A percentile compares a stretch with the other conserved stretches of the same genome.
Evolutionary conservation across 2,888 invertebrate genomes (phyloP).

Genomic region (Dasysyrphus albostriatus): DNA sequence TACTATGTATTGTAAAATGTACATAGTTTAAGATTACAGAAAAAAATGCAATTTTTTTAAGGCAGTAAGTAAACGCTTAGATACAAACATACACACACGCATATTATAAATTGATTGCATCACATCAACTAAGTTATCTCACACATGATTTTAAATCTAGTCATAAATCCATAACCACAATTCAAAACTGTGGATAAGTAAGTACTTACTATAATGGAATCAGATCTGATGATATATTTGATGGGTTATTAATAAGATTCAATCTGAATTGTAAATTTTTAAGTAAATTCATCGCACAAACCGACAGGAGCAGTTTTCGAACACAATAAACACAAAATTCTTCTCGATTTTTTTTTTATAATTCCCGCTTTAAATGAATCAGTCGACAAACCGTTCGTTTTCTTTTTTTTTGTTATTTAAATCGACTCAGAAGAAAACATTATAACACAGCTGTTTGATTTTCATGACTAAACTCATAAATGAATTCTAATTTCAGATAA

Average conservation of each 20-base stretch:
- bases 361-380: conserved; percentile 25
- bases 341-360: not conserved
- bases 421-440: conserved; percentile 23
- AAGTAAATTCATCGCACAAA: conserved; percentile 54
- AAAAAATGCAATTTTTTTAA: too few relatives aligned
- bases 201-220: conserved; percentile 57
- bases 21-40: too few relatives aligned
- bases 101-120: too few relatives aligned
- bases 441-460: conserved; percentile 48
- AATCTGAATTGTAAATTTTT: conserved; percentile 53
- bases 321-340: not conserved
- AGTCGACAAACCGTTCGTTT: not conserved
- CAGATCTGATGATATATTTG: conserved; percentile 43
- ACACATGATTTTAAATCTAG: not conserved
- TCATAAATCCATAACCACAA: not conserved
- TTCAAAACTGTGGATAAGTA: not conserved
- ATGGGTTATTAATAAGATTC: conserved; percentile 34
- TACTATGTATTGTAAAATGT: too few relatives aligned
- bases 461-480: conserved; percentile 30
- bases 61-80: too few relatives aligned
- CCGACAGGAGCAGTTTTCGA: not conserved
- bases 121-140: too few relatives aligned
- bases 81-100: too few relatives aligned
- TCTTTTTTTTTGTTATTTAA: not conserved
- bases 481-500: conserved; percentile 64